Percentiles rank a stretch among this genome's conserved stretches.
These are phyloP conservation scores for Archips xylosteana DNA, from an alignment of 2,888 invertebrate species.

Conservation along the genomic window DNA sequence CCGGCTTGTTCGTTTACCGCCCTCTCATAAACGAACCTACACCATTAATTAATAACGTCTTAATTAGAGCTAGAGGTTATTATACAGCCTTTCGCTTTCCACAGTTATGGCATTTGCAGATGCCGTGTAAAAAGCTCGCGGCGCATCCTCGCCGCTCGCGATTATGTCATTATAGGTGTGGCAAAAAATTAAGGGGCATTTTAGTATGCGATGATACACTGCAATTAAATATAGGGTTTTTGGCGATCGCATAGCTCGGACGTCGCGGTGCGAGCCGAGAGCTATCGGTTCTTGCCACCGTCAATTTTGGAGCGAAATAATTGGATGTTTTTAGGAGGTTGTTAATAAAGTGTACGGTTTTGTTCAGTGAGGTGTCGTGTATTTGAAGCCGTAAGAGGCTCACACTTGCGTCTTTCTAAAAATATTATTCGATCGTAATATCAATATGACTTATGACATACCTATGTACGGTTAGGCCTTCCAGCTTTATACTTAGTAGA, in stretches of 20 bases:
- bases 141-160: slow-evolving; percentile 64
- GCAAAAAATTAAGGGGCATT: slow-evolving; percentile 79
- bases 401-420: too few species aligned
- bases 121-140: slow-evolving; percentile 57
- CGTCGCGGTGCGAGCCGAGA: slow-evolving; percentile 43
- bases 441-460: too few species aligned
- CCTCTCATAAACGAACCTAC: not conserved
- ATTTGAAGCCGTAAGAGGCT: too few species aligned
- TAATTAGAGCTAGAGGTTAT: slow-evolving; percentile 28
- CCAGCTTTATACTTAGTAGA: too few species aligned
- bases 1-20: too few species aligned
- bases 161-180: slow-evolving; percentile 79
- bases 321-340: not conserved
- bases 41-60: slow-evolving; percentile 35
- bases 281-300: slow-evolving; percentile 31
- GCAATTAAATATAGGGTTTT: slow-evolving; percentile 69
- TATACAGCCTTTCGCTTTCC: slow-evolving; percentile 27
- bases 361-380: not conserved
- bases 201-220: slow-evolving; percentile 84
- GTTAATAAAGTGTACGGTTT: not conserved
- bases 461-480: too few species aligned
- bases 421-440: too few species aligned
- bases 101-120: slow-evolving; percentile 53
- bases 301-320: slow-evolving; percentile 4
- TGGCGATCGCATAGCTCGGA: slow-evolving; percentile 52